A percentile compares a stretch with the other conserved stretches of the same genome.
phyloP scores from a whole-genome alignment of 2,113 vertebrate species.

The Dryoscopus gambensis region DNA sequence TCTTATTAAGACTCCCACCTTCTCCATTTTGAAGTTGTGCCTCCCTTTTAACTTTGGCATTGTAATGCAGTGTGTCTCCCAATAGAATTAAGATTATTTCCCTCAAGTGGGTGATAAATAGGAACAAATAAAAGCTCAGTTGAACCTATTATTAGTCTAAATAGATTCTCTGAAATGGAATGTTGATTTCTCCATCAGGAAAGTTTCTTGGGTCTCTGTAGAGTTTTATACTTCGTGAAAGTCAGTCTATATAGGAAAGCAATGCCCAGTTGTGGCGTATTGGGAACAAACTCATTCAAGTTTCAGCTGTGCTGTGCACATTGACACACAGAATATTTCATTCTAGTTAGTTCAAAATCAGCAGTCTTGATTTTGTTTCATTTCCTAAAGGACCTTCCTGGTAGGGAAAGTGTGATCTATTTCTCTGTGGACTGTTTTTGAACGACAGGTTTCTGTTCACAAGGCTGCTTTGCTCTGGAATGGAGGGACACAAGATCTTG shows the following conservation, averaged over 20 bases:
- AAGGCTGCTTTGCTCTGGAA: neutral
- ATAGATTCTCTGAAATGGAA: neutral
- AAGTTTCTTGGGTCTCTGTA: neutral
- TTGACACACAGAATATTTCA: neutral
- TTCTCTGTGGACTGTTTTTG: neutral
- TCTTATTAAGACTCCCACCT: neutral
- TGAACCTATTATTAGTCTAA: neutral
- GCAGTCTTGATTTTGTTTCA: neutral
- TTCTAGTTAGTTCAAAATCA: neutral
- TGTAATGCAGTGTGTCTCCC: neutral
- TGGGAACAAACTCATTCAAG: rapidly evolving
- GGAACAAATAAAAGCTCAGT: neutral
- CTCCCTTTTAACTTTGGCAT: neutral
- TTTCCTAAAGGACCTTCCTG: neutral
- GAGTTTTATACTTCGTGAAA: neutral
- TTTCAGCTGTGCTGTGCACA: neutral
- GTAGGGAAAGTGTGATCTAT: neutral
- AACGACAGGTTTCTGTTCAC: rapidly evolving
- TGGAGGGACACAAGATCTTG: neutral
- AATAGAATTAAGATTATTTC: neutral
- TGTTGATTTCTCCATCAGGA: neutral
- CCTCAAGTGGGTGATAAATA: neutral
- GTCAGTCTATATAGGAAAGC: neutral
- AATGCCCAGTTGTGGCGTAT: rapidly evolving
- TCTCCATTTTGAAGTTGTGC: neutral